phyloP scores from a whole-genome alignment of 2,113 vertebrate species.

The Cynopterus brachyotis region DNA sequence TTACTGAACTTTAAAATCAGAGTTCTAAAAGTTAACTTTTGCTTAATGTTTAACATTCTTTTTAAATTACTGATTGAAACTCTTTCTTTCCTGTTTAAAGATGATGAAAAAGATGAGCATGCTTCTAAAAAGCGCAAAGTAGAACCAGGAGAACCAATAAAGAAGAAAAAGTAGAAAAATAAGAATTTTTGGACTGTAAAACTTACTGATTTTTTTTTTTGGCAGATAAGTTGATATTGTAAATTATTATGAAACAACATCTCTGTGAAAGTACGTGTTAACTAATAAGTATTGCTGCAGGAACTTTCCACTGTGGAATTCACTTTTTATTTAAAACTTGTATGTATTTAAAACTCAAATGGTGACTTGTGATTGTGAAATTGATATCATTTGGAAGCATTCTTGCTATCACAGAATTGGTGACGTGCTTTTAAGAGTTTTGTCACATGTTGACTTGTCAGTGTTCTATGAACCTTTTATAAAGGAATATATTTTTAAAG shows the following conservation, averaged over 20 bases:
- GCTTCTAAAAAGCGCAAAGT: conserved; percentile 91
- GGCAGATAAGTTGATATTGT: conserved; percentile 50
- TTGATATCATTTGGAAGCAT: conserved; percentile 70
- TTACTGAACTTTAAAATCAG: conserved; percentile 29
- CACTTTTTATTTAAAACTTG: conserved; percentile 78
- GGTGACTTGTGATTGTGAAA: conserved; percentile 71
- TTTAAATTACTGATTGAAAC: conserved; percentile 63
- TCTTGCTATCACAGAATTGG: conserved; percentile 73
- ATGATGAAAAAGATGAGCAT: conserved; percentile 87
- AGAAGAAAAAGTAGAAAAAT: conserved; percentile 87
- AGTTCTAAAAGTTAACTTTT: conserved; percentile 44
- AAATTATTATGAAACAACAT: conserved; percentile 74
- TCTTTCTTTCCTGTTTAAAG: conserved; percentile 83
- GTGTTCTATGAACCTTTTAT: conserved; percentile 84
- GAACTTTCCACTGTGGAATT: conserved; percentile 67
- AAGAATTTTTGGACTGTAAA: conserved; percentile 26
- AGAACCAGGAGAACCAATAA: conserved; percentile 91
- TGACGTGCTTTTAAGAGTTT: conserved; percentile 69
- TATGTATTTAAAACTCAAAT: conserved; percentile 66
- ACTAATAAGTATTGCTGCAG: conserved; percentile 61
- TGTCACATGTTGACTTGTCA: conserved; percentile 74
- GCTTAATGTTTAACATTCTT: neutral
- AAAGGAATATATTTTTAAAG: conserved; percentile 82
- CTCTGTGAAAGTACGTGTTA: conserved; percentile 74
- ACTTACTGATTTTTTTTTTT: conserved; percentile 10